Evolutionary conservation across 1,140 invertebrate species (phyloP), one percentile per base, ranked within the genome.

Genomic region (Gonatopus flavifemur): DNA sequence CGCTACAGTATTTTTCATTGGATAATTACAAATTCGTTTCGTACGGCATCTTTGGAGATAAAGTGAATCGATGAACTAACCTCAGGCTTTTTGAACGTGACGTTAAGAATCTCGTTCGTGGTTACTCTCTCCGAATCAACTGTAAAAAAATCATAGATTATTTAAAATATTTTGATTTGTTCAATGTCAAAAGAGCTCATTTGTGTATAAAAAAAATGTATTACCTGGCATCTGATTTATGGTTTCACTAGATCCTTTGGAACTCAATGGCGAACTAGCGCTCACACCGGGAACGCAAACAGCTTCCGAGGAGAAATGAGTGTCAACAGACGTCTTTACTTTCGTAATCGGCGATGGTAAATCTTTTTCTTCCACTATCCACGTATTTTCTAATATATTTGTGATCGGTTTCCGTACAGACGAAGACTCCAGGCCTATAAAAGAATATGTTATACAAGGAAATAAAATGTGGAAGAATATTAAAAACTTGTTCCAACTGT

Each of bases 341-440:
- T 74, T 76, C 8, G 58, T 21, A 49, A 77, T 77, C 9, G 75
- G 74, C 3, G 72, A 77, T 13, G 68, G 69, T 21, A 76, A 55
- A 57, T 72, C 52, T 35, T 58, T 66, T 16, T 55, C 38, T 8
- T 46, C 41, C 1, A 32, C 42, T 0, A 66, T 18, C 71, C 70
- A 74, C 20, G 54, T 66, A 33, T 64, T 73, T 15, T 74, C 66
- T 15, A 67, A n/a, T 19, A 46, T 39, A 19, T 15, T 59, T 39
- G 35, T 62, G 15, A 49, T 55, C n/a, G 50, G 41, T 43, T 54
- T 59, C 10, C 58, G 59, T n/a, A 62, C 62, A 20, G 59, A 64
- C 40, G 65, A 62, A 15, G 49, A 46, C 18, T 62, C 58, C 13
- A 58, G 45, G 35, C 55, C 57, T 60, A 22, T 40, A 47, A 13